Evolutionary conservation across 2,888 invertebrate genomes (phyloP), one percentile per base, ranked within the genome.

Genomic region (Andrena camellia): DNA sequence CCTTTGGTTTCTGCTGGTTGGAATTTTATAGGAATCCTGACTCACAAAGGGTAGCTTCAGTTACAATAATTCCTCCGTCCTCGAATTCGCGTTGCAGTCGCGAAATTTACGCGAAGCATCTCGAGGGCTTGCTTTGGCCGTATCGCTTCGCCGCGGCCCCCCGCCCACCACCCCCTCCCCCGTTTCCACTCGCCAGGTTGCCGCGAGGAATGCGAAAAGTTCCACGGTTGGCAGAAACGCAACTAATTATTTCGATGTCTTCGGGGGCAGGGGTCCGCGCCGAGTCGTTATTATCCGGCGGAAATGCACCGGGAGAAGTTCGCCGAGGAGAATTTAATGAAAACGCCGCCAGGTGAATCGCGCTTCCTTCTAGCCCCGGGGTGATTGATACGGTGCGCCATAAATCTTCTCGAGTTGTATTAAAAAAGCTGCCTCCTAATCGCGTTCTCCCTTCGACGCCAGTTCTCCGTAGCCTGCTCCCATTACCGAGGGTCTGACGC

Each of bases 311-410:
- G 29, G 57, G 8, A 13, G 70, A 71, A 64, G 26, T 71, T 71
- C 20, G 35, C 54, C 42, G 31, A 63, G 35, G 63, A 69, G 77
- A 77, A 80, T 85, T 85, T 83, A 83, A 85, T 85, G 85, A 85
- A 86, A 73, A 64, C 57, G 80, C 70, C 80, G 52, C 60, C 74
- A 52, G 78, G 68, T 20, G 67, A 68, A 68, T 68, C 68, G 68
- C 68, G 52, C 23, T 42, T 42, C 6, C 23, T 7, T 2, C 33
- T 23, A 13, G 6, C 23, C 10, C 13, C 6, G 17, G 59, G 74
- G 69, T 85, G 86, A 85, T 86, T 85, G 86, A 86, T 86, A 85
- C 83, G 77, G 76, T 67, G 63, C 52, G 72, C 60, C 83, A 81
- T 85, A 83, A 83, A 85, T 86, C 81, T 81, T 72, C 31, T 35